Evolutionary conservation across 2,797 vertebrate species (phyloP).

Genomic region (Gymnothorax javanicus): DNA sequence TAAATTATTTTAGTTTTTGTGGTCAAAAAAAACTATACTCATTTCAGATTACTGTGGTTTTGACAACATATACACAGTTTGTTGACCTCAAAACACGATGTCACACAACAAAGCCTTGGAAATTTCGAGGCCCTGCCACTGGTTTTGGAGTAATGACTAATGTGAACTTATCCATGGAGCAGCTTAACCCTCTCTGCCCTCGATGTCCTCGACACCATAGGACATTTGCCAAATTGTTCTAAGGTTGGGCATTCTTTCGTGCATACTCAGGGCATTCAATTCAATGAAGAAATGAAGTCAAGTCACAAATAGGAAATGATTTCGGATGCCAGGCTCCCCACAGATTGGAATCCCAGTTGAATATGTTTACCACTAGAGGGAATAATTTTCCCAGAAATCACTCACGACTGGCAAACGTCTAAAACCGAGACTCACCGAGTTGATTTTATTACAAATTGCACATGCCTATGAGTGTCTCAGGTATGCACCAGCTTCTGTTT

Average conservation of each 20-base stretch:
- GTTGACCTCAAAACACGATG: too few species aligned
- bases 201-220: not conserved
- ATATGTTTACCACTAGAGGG: constrained; percentile 19
- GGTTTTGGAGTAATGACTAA: too few species aligned
- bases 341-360: not conserved
- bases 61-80: too few species aligned
- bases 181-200: too few species aligned
- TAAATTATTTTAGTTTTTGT: too few species aligned
- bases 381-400: constrained; percentile 16
- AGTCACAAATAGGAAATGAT: not conserved
- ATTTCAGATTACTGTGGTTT: too few species aligned
- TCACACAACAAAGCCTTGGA: too few species aligned
- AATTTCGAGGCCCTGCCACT: too few species aligned
- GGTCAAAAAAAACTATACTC: too few species aligned
- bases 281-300: not conserved
- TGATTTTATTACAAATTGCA: not conserved
- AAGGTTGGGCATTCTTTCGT: not conserved
- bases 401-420: not conserved
- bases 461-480: not conserved
- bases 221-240: not conserved
- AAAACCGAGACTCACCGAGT: not conserved
- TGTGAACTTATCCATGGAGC: too few species aligned
- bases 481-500: not conserved
- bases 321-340: not conserved
- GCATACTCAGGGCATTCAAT: not conserved